These are phyloP conservation scores for Ormyrus thymus DNA, from an alignment of 2,888 invertebrate genomes.

Conservation along the genomic window DNA sequence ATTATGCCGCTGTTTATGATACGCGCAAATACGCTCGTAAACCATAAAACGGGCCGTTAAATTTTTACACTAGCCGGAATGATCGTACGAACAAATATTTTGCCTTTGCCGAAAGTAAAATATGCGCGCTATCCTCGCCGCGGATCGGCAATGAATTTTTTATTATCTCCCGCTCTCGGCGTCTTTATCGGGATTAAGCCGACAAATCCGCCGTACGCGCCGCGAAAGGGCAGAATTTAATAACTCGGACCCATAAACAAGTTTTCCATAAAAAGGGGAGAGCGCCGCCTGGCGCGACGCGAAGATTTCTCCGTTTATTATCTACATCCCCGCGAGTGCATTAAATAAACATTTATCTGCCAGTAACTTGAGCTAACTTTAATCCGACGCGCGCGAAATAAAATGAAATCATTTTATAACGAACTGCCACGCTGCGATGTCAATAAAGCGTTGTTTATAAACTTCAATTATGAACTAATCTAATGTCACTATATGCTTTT, in stretches of 20 bases:
- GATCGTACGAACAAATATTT: slow-evolving; percentile 46
- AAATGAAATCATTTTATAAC: no score
- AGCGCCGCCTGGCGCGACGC: no score
- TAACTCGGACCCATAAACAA: slow-evolving; percentile 44
- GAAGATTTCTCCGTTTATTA: no score
- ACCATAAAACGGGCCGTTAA: slow-evolving; percentile 44
- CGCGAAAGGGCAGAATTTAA: slow-evolving; percentile 34
- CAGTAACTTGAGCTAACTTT: no score
- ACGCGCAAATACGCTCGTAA: slow-evolving; percentile 54
- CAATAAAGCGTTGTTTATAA: no score
- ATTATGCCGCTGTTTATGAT: slow-evolving; percentile 55
- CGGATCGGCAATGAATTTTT: slow-evolving; percentile 38
- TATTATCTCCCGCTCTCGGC: slow-evolving; percentile 14
- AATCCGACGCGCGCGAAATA: no score
- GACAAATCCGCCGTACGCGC: slow-evolving; percentile 32
- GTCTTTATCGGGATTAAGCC: slow-evolving; percentile 43
- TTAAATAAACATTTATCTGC: no score
- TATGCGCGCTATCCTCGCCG: slow-evolving; percentile 21
- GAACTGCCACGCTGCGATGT: no score
- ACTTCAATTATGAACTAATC: no score
- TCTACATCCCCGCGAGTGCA: no score
- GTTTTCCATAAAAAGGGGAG: no score
- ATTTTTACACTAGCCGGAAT: slow-evolving; percentile 44
- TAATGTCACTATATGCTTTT: no score
- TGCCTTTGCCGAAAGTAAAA: slow-evolving; percentile 33